Base-by-base conservation (phyloP, 2,797 vertebrate genomes). In the Gymnodraco acuticeps region DNA sequence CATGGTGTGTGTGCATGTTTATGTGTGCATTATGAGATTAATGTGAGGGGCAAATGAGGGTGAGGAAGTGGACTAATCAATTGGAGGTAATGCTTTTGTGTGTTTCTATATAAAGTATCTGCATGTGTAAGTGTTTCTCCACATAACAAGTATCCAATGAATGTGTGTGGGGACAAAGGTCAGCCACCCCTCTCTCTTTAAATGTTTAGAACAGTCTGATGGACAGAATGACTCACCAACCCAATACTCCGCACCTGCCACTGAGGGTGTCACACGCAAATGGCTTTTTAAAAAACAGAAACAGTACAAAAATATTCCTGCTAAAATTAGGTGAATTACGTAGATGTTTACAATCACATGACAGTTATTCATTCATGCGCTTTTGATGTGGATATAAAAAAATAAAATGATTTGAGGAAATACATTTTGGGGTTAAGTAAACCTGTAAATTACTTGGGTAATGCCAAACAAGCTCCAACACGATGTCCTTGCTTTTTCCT, bases 221-320 rank as follows among this genome's bases (percentile, higher is more conserved):
- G 54, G 77, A 69, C 50, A 19, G 51, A 77, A 33, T 79, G 78
- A 81, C 77, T 76, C 65, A 41, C 46, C 20, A 48, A 53, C 68
- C 54, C 75, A 65, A 4, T 88, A 56, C 67, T 8, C 68, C 56
- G 50, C 81, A 87, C 43, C 79, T 89, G 86, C 84, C 70, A 67
- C 68, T 14, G 6, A 46, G 61, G 43, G 60, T 48, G 51, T 63
- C 38, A 43, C 52, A 68, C 52, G 45, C 75, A 65, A 53, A 69
- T 43, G 41, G 5, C 42, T 51, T 16, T 10, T 8, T 10, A 0
- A 14, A 55, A 41, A 38, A 38, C 15, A 0, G 8, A 52, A 15
- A 51, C 47, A 27, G 4, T 12, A 33, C 43, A 8, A n/a, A 13
- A 54, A 64, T 41, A 63, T 66, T 69, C 4, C 23, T 10, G 16